Percentiles rank a stretch among this genome's conserved stretches.
Conservation (phyloP, 2,888 invertebrate species). For the Caenorhabditis sp. region DNA sequence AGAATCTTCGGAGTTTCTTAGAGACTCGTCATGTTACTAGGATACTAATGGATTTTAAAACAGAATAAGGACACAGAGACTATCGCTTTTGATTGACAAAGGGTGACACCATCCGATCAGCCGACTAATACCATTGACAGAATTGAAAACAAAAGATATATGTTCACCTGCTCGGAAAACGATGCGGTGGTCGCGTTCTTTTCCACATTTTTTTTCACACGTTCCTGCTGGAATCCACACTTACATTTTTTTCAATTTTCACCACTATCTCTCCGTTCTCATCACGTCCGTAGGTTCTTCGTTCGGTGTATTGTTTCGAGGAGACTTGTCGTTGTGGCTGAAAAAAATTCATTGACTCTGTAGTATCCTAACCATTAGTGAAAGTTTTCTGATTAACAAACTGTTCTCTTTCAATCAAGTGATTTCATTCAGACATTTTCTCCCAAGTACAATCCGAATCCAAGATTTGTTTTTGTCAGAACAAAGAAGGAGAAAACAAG, state of each 20-base stretch:
- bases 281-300: slow-evolving; percentile 80
- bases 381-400: not conserved
- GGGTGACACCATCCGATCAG: not conserved
- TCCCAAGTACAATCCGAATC: not conserved
- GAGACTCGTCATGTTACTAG: not conserved
- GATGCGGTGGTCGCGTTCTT: slow-evolving; percentile 25
- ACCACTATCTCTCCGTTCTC: slow-evolving; percentile 82
- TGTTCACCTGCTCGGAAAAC: slow-evolving; percentile 28
- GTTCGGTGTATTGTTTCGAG: slow-evolving; percentile 79
- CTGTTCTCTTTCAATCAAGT: too few relatives aligned
- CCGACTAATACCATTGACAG: slow-evolving; percentile 4
- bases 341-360: slow-evolving; percentile 37
- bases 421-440: not conserved
- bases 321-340: slow-evolving; percentile 79
- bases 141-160: slow-evolving; percentile 1
- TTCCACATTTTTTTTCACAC: slow-evolving; percentile 11
- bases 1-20: not conserved
- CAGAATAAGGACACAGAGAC: not conserved
- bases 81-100: slow-evolving; percentile 16
- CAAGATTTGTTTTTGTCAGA: slow-evolving; percentile 12
- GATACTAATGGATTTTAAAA: not conserved
- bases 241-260: slow-evolving; percentile 79
- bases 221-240: slow-evolving; percentile 33
- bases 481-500: not conserved
- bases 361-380: not conserved